phyloP scores from a whole-genome alignment of 2,797 vertebrate species.

The Alauda arvensis region DNA sequence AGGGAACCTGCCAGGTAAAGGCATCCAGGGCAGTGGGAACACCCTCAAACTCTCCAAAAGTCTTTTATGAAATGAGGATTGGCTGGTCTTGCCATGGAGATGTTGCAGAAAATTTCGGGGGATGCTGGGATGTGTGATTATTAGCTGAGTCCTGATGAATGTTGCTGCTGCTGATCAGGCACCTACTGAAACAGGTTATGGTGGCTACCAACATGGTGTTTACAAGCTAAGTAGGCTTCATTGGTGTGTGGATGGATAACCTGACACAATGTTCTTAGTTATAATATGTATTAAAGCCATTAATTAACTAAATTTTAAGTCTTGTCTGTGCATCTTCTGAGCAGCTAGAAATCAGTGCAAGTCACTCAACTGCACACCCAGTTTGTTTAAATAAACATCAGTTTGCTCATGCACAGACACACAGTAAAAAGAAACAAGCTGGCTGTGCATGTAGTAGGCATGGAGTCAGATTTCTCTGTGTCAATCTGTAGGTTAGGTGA shows the following conservation, averaged over 20 bases:
- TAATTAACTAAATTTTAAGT: neutral
- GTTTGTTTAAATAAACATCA: neutral
- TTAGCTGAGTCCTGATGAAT: neutral
- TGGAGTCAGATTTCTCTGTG: neutral
- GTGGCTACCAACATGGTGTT: neutral
- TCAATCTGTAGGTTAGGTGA: neutral
- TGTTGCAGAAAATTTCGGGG: neutral
- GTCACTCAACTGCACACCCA: neutral
- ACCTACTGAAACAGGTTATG: neutral
- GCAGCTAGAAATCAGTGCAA: neutral
- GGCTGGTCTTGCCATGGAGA: neutral
- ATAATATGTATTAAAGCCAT: neutral
- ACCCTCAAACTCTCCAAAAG: neutral
- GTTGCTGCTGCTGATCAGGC: neutral
- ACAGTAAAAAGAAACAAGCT: neutral
- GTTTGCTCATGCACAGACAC: neutral
- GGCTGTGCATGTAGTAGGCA: neutral
- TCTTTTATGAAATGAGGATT: neutral
- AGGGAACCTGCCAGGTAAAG: constrained; percentile 87
- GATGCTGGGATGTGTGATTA: neutral
- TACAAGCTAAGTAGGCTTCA: neutral
- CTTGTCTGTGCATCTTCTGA: neutral
- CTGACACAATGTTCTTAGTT: neutral
- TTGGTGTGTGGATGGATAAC: neutral
- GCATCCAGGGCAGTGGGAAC: neutral